Evolutionary conservation across 2,888 invertebrate species (phyloP).

Genomic region (Amaurobius ferox): DNA sequence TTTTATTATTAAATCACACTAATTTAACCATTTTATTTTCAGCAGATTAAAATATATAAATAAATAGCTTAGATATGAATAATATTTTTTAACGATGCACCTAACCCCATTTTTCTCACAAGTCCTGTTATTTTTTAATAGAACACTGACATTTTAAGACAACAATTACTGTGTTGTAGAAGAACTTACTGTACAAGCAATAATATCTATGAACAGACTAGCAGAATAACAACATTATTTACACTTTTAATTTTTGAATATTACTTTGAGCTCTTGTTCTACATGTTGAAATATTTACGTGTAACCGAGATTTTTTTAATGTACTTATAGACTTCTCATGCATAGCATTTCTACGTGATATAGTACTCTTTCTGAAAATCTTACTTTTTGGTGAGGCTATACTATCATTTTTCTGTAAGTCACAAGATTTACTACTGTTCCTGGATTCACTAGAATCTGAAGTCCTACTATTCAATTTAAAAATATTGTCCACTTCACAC

Average conservation of each 20-base stretch:
- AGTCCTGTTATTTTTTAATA: no score
- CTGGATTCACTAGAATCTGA: slow-evolving; percentile 27
- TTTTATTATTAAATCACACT: no score
- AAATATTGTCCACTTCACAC: slow-evolving; percentile 61
- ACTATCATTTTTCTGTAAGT: slow-evolving; percentile 23
- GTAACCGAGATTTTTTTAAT: slow-evolving; percentile 5
- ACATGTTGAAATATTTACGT: slow-evolving; percentile 8
- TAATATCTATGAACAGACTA: no score
- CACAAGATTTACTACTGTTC: slow-evolving; percentile 1
- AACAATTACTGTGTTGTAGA: no score
- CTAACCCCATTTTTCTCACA: no score
- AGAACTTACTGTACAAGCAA: no score
- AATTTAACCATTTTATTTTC: no score
- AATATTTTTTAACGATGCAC: no score
- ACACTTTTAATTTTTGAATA: slow-evolving; percentile 57
- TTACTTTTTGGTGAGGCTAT: slow-evolving; percentile 28
- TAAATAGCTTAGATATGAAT: no score
- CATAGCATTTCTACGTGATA: slow-evolving; percentile 6
- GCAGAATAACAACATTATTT: background rate
- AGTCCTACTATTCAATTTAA: slow-evolving; percentile 53
- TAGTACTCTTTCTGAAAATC: slow-evolving; percentile 43
- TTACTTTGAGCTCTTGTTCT: slow-evolving; percentile 56
- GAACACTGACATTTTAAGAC: no score
- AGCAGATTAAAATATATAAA: no score
- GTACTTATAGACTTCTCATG: slow-evolving; percentile 11